Percentiles rank a stretch among this genome's conserved stretches.
Conservation (phyloP, 2,113 vertebrate genomes). For the Dipodomys spectabilis region DNA sequence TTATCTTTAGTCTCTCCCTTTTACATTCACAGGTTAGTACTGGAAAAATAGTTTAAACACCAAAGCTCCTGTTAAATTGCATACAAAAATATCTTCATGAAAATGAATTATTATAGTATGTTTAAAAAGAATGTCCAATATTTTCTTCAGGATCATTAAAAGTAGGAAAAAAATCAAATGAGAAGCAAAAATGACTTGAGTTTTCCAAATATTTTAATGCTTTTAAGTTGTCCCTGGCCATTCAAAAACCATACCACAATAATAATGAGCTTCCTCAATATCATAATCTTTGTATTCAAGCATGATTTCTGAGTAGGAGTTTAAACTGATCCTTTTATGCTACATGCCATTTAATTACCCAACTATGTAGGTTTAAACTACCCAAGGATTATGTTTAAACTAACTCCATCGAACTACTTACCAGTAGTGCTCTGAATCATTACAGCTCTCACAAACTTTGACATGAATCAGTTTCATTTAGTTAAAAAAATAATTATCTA, state of each 20-base stretch:
- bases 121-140: background rate
- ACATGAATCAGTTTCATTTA: background rate
- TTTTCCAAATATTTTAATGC: background rate
- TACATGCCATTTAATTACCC: background rate
- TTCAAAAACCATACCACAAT: background rate
- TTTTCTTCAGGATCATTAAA: background rate
- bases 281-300: no score
- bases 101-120: background rate
- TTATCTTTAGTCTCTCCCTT: background rate
- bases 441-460: background rate
- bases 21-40: background rate
- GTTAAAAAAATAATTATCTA: background rate
- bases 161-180: background rate
- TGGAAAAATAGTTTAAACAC: background rate
- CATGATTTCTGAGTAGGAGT: background rate
- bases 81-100: background rate
- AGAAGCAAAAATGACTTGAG: background rate
- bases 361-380: background rate
- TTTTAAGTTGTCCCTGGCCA: background rate
- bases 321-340: background rate
- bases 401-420: background rate
- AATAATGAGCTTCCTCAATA: background rate
- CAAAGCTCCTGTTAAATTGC: background rate
- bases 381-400: background rate
- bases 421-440: background rate